Base-by-base conservation (phyloP, 2,797 vertebrate species). In the Rallus crepitans region DNA sequence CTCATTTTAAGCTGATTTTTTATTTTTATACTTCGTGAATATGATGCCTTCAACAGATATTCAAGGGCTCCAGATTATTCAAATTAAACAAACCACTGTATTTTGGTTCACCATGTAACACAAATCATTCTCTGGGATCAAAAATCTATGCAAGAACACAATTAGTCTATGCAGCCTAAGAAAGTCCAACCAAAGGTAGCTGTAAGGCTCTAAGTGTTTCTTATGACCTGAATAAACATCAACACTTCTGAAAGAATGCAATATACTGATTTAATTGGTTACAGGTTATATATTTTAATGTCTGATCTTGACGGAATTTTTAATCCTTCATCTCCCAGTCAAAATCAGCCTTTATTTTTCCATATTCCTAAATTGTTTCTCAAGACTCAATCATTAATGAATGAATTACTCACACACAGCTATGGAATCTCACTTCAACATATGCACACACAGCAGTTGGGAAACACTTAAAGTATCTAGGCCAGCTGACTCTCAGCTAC, bases 371-470 rank as follows among this genome's bases (percentile, higher is more conserved):
- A 6, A 18, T 25, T 40, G 30, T 4, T 47, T 69, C 15, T 14
- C 31, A 55, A 2, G 24, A 23, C 3, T 47, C 61, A 4, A 9
- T 9, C n/a, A 37, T 19, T 15, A 1, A 15, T 40, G 28, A 6
- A 15, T 4, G 42, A 17, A 25, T 52, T 31, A 30, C 12, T 13
- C 47, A 12, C 1, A 8, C 2, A 25, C 4, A 7, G n/a, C 11
- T 20, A 1, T 11, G 42, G 24, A 81, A 85, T 69, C 12, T 27
- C 10, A n/a, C 13, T 56, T 52, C 50, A 52, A 7, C 17, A 20
- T 7, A 25, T 6, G 61, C 33, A 28, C 52, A 27, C 39, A 3
- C 69, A 70, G 53, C 24, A 39, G 27, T 4, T 57, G 47, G 45
- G 60, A 24, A 72, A 57, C 39, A 23, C 11, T 6, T 17, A 7